Conservation (phyloP, 1,140 invertebrate species). For the Sycobia sp. region DNA sequence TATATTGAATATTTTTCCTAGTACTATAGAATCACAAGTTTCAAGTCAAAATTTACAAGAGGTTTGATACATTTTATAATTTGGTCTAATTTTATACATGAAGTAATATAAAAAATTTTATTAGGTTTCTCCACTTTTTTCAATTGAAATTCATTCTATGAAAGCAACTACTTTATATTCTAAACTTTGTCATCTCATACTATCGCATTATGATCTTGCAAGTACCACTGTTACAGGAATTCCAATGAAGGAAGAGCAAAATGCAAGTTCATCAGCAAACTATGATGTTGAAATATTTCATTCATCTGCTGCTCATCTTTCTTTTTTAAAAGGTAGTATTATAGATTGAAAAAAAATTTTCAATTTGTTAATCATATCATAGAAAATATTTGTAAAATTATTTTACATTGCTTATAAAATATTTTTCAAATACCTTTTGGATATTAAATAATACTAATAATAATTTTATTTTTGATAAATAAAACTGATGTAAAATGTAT, state of each 20-base stretch:
- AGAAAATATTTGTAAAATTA: neutral
- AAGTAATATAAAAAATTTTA: slow-evolving; percentile 17
- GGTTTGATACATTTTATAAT: slow-evolving; percentile 54
- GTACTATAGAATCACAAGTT: slow-evolving; percentile 76
- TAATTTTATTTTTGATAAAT: too few species aligned
- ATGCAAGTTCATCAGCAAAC: slow-evolving; percentile 95
- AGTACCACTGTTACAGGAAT: slow-evolving; percentile 97
- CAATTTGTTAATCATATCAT: too few species aligned
- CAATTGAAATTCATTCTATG: slow-evolving; percentile 73
- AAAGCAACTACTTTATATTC: slow-evolving; percentile 67
- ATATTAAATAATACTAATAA: too few species aligned
- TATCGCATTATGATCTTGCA: slow-evolving; percentile 88
- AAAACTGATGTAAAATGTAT: too few species aligned
- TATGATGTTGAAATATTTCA: slow-evolving; percentile 98
- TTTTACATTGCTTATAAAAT: neutral
- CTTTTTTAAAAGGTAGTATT: slow-evolving; percentile 69
- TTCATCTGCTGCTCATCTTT: slow-evolving; percentile 79
- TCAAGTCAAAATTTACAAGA: slow-evolving; percentile 70
- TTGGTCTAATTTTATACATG: neutral
- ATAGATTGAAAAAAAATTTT: neutral
- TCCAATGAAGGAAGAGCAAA: slow-evolving; percentile 99
- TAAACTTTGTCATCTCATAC: slow-evolving; percentile 76
- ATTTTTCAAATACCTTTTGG: too few species aligned
- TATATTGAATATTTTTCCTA: slow-evolving; percentile 85
- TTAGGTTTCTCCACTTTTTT: slow-evolving; percentile 69